These are phyloP conservation scores for Siphlonurus alternatus DNA, from an alignment of 2,888 invertebrate species.

Conservation along the genomic window DNA sequence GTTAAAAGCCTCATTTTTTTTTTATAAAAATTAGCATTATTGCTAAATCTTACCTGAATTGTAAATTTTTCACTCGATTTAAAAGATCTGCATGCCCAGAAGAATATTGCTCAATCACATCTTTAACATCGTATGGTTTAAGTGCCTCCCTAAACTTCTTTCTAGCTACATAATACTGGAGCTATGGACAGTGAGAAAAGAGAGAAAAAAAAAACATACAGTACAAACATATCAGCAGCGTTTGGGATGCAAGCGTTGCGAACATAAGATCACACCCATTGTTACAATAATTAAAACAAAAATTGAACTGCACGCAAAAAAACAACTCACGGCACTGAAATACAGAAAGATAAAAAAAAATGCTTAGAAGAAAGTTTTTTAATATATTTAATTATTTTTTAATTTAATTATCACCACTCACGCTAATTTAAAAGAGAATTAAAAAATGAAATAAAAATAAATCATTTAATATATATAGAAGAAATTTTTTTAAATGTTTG, in stretches of 20 bases:
- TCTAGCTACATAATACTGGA: conserved; percentile 80
- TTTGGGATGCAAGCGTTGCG: neutral
- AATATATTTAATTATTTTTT: too few relatives aligned
- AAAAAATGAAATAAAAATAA: too few relatives aligned
- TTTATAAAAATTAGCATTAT: too few relatives aligned
- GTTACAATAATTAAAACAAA: neutral
- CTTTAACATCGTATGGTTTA: conserved; percentile 87
- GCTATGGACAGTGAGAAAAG: conserved; percentile 29
- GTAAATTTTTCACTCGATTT: conserved; percentile 71
- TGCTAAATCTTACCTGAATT: conserved; percentile 58
- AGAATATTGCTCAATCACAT: conserved; percentile 85
- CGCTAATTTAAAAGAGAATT: too few relatives aligned
- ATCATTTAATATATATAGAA: too few relatives aligned
- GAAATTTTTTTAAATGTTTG: too few relatives aligned
- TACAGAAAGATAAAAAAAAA: conserved; percentile 26
- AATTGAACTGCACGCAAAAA: neutral
- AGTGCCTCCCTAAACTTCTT: conserved; percentile 83
- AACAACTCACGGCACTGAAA: conserved; percentile 2
- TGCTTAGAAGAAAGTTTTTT: conserved; percentile 6
- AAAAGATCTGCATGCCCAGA: conserved; percentile 77
- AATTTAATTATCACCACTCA: too few relatives aligned
- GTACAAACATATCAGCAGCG: neutral
- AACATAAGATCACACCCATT: neutral
- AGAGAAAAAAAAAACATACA: conserved; percentile 5
- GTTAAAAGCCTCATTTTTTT: too few relatives aligned